Evolutionary conservation across 2,888 invertebrate genomes (phyloP), one percentile per base, ranked within the genome.

Genomic region (Meteorus colon): DNA sequence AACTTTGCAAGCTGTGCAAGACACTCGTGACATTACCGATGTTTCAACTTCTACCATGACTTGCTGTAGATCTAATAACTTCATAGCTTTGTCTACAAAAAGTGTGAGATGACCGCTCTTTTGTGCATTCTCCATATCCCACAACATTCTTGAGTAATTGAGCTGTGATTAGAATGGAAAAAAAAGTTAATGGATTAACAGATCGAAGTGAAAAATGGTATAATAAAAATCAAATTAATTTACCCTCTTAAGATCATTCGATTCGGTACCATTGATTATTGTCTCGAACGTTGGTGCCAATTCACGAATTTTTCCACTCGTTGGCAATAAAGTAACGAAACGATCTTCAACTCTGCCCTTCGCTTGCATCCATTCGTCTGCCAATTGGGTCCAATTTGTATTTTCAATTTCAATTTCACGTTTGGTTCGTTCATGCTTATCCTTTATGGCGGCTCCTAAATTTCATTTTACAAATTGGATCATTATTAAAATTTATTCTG

Each of bases 1-100:
- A 90, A 88, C 96, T 90, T 95, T 95, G 86, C 97, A 97, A 12
- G 97, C 97, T 2, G 96, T 96, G 86, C 97, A 97, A 0, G 96
- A 96, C 1, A 97, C 96, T 89, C 94, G 96, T 0, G 96, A 96
- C 94, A 96, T 94, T n/a, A 97, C 94, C 66, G 96, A 96, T 83
- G 96, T 96, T 90, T 97, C 97, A 68, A 97, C 95, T 91, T 97
- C 97, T 83, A 91, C 91, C 73, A 95, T 94, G 0, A 97, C 96
- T 91, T 96, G 96, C 87, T 95, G 95, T 69, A 97, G 90, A 89
- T 97, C 96, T 51, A 97, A 91, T 72, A 97, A 90, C 86, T 95
- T 95, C 76, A 96, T 90, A 0, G 96, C 96, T 89, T 95, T 95
- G 84, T 96, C 95, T 14, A 96, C 94, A 83, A 96, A 95, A 2